Evolutionary conservation across 2,113 vertebrate genomes (phyloP), one percentile per base, ranked within the genome.

Genomic region (Cairina moschata): DNA sequence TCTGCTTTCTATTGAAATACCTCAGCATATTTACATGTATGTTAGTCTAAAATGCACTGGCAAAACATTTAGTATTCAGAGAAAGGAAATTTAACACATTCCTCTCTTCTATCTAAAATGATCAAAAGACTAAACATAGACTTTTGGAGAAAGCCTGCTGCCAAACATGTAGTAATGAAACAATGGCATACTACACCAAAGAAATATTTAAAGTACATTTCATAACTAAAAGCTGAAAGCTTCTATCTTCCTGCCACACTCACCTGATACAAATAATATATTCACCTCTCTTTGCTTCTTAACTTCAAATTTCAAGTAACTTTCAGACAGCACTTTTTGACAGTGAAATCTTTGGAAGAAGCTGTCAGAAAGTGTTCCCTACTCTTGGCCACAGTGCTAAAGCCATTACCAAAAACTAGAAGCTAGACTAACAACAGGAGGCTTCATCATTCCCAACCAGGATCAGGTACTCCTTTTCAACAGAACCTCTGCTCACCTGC

Each of bases 281-380:
- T 97, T 96, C 90, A 68, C 93, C 85, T 97, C 96, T 97, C 97
- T 98, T 97, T 98, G 96, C 96, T 98, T 98, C 94, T 96, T 97
- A 96, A 95, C 97, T 98, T 97, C 97, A 95, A 96, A 97, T 98
- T 97, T 98, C 97, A 98, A 96, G 96, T 98, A 88, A 92, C 96
- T 97, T 97, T 96, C 76, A 95, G 67, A 95, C 95, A 96, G 91
- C 91, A 83, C 74, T 82, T 98, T 97, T 95, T 96, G 98, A 97
- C 96, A 97, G 96, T 93, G 88, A 96, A 93, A 93, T 96, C 98
- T 98, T 98, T 97, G 98, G 98, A 95, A 96, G 92, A 83, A 95
- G 81, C 86, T 97, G 97, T 42, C 59, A 50, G 59, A 73, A 97
- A 98, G 97, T 73, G 94, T 92, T 96, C 96, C 97, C 95, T 96